phyloP scores from a whole-genome alignment of 2,113 vertebrate genomes.

The Procavia capensis region DNA sequence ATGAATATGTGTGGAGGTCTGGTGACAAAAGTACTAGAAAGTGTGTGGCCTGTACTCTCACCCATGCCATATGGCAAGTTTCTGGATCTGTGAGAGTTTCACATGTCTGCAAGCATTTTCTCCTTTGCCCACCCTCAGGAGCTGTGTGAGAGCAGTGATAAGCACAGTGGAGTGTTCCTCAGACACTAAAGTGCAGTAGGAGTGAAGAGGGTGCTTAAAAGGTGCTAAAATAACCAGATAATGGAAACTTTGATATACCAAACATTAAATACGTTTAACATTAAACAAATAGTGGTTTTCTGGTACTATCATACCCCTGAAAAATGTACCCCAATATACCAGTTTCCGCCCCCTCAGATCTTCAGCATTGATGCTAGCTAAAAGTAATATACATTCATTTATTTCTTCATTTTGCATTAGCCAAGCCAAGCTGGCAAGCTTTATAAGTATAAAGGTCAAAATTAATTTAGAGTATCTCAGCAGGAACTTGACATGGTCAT shows the following conservation, averaged over 20 bases:
- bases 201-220: neutral
- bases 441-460: neutral
- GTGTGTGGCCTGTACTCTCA: neutral
- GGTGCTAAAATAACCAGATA: conserved; percentile 21
- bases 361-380: neutral
- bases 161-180: neutral
- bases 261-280: neutral
- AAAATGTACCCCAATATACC: neutral
- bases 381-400: neutral
- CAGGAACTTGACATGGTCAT: neutral
- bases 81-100: neutral
- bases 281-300: neutral
- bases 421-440: no score
- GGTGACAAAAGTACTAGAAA: neutral
- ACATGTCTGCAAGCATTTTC: neutral
- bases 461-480: neutral
- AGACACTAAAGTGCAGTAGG: neutral
- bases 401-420: neutral
- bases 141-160: neutral
- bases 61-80: neutral
- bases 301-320: neutral
- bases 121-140: neutral
- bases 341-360: neutral
- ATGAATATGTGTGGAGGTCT: neutral
- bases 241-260: neutral